Percentiles rank a stretch among this genome's conserved stretches.
phyloP scores from a whole-genome alignment of 2,113 vertebrate genomes.

The Ammospiza nelsoni region DNA sequence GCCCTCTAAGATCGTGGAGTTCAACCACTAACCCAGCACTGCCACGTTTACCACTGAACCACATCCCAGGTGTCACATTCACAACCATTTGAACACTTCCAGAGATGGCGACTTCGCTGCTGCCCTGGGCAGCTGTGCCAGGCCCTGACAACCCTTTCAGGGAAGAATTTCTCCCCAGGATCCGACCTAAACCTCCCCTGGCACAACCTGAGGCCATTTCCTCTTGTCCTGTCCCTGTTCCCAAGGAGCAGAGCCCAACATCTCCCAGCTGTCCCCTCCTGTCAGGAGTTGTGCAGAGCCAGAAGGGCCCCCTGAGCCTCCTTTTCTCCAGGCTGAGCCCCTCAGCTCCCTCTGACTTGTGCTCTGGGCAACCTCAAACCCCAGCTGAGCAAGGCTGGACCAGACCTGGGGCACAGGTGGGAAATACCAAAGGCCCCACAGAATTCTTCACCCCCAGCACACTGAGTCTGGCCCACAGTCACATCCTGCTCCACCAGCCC shows the following conservation, averaged over 20 bases:
- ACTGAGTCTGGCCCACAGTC: rapidly evolving
- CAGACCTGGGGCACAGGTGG: not conserved
- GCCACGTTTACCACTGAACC: not conserved
- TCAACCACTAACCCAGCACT: not conserved
- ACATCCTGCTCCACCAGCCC: not conserved
- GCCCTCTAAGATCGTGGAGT: not conserved
- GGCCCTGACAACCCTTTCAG: not conserved
- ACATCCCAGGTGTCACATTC: not conserved
- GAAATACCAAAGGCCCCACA: not conserved
- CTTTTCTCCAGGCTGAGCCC: not conserved
- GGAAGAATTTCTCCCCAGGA: not conserved
- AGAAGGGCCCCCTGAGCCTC: not conserved
- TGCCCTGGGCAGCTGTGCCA: not conserved
- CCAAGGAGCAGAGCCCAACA: rapidly evolving
- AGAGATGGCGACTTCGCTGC: rapidly evolving
- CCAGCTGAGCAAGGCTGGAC: rapidly evolving
- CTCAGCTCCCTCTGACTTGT: not conserved
- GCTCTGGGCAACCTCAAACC: not conserved
- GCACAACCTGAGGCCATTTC: rapidly evolving
- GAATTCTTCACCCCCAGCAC: not conserved
- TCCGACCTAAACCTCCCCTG: not conserved
- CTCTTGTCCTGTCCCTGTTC: not conserved
- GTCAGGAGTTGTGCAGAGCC: not conserved
- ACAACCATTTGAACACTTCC: not conserved
- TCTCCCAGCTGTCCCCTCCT: rapidly evolving